A percentile compares a stretch with the other conserved stretches of the same genome.
Evolutionary conservation across 2,113 vertebrate species (phyloP).

Genomic region (Meriones unguiculatus): DNA sequence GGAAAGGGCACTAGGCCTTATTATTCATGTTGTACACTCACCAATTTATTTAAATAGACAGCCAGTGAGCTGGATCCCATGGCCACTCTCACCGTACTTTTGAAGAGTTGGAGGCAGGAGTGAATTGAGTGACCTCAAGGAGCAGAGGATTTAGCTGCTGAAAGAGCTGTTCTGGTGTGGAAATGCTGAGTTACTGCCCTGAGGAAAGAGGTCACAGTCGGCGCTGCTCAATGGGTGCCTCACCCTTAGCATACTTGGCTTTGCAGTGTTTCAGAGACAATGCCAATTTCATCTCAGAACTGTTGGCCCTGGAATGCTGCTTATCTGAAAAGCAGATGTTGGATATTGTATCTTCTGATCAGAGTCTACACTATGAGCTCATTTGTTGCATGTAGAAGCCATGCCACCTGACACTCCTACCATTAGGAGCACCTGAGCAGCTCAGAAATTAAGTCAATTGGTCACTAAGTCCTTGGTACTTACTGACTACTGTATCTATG

Average conservation of each 20-base stretch:
- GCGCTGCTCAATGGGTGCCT: too few relatives aligned
- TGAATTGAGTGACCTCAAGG: neutral
- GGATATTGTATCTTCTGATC: neutral
- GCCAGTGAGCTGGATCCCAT: too few relatives aligned
- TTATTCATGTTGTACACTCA: neutral
- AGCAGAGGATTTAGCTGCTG: neutral
- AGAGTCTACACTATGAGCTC: too few relatives aligned
- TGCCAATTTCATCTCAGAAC: accelerated
- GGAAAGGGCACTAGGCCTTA: too few relatives aligned
- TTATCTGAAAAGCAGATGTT: neutral
- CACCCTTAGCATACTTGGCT: too few relatives aligned
- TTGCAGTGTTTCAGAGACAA: too few relatives aligned
- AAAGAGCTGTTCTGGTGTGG: neutral
- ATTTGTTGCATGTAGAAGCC: neutral
- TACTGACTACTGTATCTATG: neutral
- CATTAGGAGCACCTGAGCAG: accelerated
- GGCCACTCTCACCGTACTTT: too few relatives aligned
- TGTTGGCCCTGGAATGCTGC: too few relatives aligned
- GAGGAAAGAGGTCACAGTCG: neutral
- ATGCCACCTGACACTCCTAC: accelerated
- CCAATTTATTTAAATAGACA: too few relatives aligned
- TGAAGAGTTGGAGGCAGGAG: accelerated
- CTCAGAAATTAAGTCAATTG: neutral
- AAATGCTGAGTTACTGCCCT: neutral
- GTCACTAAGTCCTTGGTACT: neutral